Percentiles rank a stretch among this genome's conserved stretches.
These are phyloP conservation scores for Xenopus petersii DNA, from an alignment of 2,797 vertebrate genomes.

Conservation along the genomic window DNA sequence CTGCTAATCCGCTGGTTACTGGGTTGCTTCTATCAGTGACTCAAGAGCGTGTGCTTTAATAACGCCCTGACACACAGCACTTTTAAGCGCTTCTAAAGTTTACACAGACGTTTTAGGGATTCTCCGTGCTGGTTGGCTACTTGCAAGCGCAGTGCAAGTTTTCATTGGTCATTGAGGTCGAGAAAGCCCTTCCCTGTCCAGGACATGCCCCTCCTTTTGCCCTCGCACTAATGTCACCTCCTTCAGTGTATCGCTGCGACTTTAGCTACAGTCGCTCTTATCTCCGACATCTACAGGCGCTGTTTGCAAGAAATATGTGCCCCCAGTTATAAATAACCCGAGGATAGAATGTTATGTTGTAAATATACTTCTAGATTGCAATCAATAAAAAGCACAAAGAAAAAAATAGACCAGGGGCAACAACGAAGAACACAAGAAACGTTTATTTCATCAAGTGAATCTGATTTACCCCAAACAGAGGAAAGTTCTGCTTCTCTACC, in stretches of 20 bases:
- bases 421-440: neutral
- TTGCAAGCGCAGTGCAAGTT: constrained; percentile 26
- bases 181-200: neutral
- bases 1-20: neutral
- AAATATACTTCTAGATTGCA: constrained; percentile 13
- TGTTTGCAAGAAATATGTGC: constrained; percentile 6
- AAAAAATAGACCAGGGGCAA: neutral
- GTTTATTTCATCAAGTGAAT: neutral
- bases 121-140: constrained; percentile 56
- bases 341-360: constrained; percentile 1
- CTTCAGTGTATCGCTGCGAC: neutral
- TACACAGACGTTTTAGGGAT: constrained; percentile 36
- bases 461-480: constrained; percentile 6
- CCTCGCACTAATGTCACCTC: neutral
- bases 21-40: neutral
- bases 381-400: neutral
- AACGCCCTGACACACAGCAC: constrained; percentile 16
- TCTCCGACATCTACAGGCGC: neutral
- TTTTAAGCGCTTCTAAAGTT: constrained; percentile 53
- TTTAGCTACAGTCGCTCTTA: neutral
- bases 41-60: constrained; percentile 30
- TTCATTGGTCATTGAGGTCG: constrained; percentile 54
- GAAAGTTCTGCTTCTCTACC: constrained; percentile 1
- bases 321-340: neutral
- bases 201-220: constrained; percentile 8